phyloP scores from a whole-genome alignment of 2,888 invertebrate species.

The Stenolophus ochropezus region DNA sequence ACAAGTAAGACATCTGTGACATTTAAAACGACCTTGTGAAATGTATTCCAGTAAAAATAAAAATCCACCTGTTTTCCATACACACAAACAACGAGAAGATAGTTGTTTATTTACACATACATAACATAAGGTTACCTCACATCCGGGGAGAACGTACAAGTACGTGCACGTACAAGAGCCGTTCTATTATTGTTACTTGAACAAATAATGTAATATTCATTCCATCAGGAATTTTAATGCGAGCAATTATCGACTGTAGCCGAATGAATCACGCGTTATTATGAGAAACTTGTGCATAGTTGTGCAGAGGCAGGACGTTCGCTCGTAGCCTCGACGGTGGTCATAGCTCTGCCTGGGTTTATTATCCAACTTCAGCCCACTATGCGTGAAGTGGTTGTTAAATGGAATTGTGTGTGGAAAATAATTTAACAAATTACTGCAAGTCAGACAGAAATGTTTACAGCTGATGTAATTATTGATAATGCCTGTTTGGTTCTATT shows the following conservation, averaged over 20 bases:
- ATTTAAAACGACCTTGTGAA: slow-evolving; percentile 65
- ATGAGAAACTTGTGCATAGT: slow-evolving; percentile 42
- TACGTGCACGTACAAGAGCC: slow-evolving; percentile 8
- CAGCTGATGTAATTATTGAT: not conserved
- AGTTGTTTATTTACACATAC: slow-evolving; percentile 37
- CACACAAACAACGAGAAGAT: slow-evolving; percentile 30
- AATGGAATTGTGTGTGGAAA: not conserved
- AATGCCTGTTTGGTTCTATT: not conserved
- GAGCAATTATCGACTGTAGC: slow-evolving; percentile 43
- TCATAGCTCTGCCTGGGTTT: not conserved
- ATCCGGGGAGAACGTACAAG: slow-evolving; percentile 46
- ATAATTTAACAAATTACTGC: not conserved
- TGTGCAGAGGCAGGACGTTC: slow-evolving; percentile 30
- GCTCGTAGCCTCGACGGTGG: not conserved
- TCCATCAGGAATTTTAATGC: slow-evolving; percentile 47
- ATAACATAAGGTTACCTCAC: slow-evolving; percentile 36
- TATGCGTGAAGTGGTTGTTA: not conserved
- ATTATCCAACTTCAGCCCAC: not conserved
- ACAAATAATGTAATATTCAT: slow-evolving; percentile 36
- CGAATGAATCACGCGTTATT: slow-evolving; percentile 47
- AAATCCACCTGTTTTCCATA: slow-evolving; percentile 49
- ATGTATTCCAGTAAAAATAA: slow-evolving; percentile 48
- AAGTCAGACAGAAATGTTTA: not conserved
- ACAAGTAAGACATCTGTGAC: slow-evolving; percentile 64
- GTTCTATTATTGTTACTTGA: slow-evolving; percentile 40